Base-by-base conservation (phyloP, 2,888 invertebrate genomes). In the Saturnia japonica region DNA sequence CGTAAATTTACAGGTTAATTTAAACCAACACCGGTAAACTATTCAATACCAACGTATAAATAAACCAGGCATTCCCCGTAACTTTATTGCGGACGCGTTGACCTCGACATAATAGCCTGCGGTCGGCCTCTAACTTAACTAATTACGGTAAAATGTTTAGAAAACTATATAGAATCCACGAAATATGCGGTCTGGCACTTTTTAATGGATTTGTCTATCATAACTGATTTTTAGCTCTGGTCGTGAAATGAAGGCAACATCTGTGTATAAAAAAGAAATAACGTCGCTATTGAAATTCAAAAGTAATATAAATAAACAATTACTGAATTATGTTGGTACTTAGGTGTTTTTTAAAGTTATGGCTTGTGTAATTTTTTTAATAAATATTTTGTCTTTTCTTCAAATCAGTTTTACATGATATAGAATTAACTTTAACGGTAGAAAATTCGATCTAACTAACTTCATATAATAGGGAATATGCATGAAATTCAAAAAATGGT, bases 91-190 rank as follows among this genome's bases (percentile, higher is more conserved):
- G 71, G 40, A 64, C 64, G 64, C n/a, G 64, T 40, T 34, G 19
- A 64, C 40, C 64, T 64, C 64, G 64, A 0, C 64, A 40, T 72
- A 72, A 72, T 71, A 72, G 67, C 19, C 43, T 72, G 71, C 70
- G 73, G 75, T 62, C 71, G 70, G 54, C 64, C 74, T 68, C 57
- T 60, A 28, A 73, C 67, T 74, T 71, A 72, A 73, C 72, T 75
- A 75, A 77, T 75, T 76, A 76, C 70, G 68, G 67, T 67, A 73
- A 70, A 72, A 74, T 74, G 73, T 72, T 73, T 57, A 70, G 60
- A 71, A 71, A 72, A 73, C 71, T 73, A 73, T 68, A 43, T 67
- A 66, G 51, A 68, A 67, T 70, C 71, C 25, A 70, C 70, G 64
- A 72, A 73, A 74, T 74, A 72, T 74, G 76, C 68, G 72, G 75